Evolutionary conservation across 2,113 vertebrate genomes (phyloP), one percentile per base, ranked within the genome.

Genomic region (Pelusios castaneus): DNA sequence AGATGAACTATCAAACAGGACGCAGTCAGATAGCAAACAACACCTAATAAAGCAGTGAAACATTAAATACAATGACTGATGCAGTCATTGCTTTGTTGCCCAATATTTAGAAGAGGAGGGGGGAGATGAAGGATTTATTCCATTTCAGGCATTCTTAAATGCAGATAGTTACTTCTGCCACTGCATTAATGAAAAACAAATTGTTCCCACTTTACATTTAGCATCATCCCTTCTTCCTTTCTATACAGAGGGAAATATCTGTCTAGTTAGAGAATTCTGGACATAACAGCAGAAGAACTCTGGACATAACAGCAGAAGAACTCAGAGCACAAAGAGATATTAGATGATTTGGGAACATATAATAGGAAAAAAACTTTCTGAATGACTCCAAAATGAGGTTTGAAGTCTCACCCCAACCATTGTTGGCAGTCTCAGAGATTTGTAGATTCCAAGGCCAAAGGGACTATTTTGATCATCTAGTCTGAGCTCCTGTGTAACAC

Each of bases 11-110:
- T 83, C 87, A 94, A 85, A 83, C 78, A 93, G 82, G 85, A 80
- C 5, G 52, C 45, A 87, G 81, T 34, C 80, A 93, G 92, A 82
- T 73, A 93, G 85, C 90, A 88, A 97, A 89, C 81, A 94, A 85
- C 38, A 81, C 17, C 45, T 11, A 10, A 52, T 60, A 43, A 80
- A 76, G 27, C 55, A 49, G 90, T 58, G 51, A 89, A 95, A 93
- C 91, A 95, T 87, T 5, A 92, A 67, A 89, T 41, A 29, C 25
- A 43, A 76, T 90, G 85, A 87, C 77, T 84, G 63, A 45, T 0
- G 0, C 29, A 93, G 73, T 84, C 87, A 34, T 29, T 82, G 41
- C 56, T 79, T 85, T 77, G 89, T 60, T 70, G 63, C 19, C 51
- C 34, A 78, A 27, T 91, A 47, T 52, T 80, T 81, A 43, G 3